Conservation (phyloP, 1,140 invertebrate species). For the Meloidogyne exigua region DNA sequence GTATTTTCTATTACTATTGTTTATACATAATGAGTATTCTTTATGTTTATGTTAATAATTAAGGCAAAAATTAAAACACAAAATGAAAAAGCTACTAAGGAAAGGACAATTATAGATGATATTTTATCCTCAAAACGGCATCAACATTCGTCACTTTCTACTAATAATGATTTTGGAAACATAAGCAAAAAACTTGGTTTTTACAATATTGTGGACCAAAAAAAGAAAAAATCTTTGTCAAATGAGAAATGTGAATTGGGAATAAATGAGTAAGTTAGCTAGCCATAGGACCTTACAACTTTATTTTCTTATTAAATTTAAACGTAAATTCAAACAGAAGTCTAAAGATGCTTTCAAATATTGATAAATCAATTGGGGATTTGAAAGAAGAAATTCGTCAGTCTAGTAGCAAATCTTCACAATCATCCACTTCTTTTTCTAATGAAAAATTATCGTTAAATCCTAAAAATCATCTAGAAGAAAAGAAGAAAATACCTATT, state of each 20-base stretch:
- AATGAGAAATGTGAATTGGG: background rate
- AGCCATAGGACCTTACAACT: too few species aligned
- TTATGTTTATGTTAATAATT: background rate
- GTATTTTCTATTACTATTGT: background rate
- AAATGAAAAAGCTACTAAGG: background rate
- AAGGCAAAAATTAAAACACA: background rate
- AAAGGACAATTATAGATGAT: background rate
- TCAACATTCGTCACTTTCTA: background rate
- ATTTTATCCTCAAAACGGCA: background rate
- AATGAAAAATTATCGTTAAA: background rate
- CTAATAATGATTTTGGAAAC: background rate
- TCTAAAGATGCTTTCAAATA: constrained; percentile 6
- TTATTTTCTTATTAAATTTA: background rate
- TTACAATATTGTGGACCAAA: background rate
- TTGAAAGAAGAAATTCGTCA: constrained; percentile 3
- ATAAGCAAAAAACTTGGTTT: background rate
- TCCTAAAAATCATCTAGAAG: background rate
- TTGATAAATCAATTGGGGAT: background rate
- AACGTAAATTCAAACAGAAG: background rate
- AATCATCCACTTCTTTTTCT: background rate
- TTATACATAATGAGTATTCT: too few species aligned
- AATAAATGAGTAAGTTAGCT: background rate
- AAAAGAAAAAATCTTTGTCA: background rate
- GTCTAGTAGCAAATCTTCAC: constrained; percentile 15
- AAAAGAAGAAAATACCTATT: constrained; percentile 16